phyloP scores from a whole-genome alignment of 2,888 invertebrate genomes.

The Hirtodrosophila histrioides region DNA sequence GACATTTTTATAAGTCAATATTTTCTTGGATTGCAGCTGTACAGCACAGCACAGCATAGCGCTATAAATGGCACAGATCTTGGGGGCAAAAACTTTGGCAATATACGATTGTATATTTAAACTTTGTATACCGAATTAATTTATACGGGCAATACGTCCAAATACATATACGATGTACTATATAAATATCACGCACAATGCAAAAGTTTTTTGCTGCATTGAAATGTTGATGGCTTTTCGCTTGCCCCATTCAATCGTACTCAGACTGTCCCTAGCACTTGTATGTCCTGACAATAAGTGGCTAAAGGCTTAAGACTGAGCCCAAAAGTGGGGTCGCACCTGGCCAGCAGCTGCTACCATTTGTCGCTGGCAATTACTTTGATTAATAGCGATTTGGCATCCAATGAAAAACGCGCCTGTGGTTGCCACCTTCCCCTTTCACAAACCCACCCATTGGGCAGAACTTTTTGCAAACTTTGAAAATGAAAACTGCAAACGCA shows the following conservation, averaged over 20 bases:
- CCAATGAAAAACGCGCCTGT: constrained; percentile 46
- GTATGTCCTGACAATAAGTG: constrained; percentile 3
- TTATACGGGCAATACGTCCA: constrained; percentile 56
- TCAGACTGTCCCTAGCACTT: not conserved
- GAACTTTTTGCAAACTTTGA: constrained; percentile 60
- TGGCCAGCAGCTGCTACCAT: constrained; percentile 34
- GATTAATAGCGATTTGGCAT: constrained; percentile 77
- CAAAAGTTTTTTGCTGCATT: constrained; percentile 28
- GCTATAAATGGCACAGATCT: constrained; percentile 15
- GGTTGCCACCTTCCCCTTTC: not conserved
- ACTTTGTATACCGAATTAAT: constrained; percentile 59
- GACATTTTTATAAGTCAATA: constrained; percentile 79
- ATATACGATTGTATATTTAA: constrained; percentile 44
- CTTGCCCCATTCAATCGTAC: not conserved
- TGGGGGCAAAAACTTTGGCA: constrained; percentile 44
- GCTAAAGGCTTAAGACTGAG: constrained; percentile 29
- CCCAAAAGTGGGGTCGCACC: constrained; percentile 27
- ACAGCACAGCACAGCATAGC: not conserved
- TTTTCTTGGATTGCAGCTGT: constrained; percentile 53
- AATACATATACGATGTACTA: constrained; percentile 16
- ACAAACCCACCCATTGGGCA: not conserved
- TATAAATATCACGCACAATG: constrained; percentile 51
- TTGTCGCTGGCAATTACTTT: constrained; percentile 76
- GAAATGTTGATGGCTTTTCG: constrained; percentile 26
- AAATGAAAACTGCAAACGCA: constrained; percentile 71